These are phyloP conservation scores for Heliangelus exortis DNA, from an alignment of 2,797 vertebrate species.

Conservation along the genomic window DNA sequence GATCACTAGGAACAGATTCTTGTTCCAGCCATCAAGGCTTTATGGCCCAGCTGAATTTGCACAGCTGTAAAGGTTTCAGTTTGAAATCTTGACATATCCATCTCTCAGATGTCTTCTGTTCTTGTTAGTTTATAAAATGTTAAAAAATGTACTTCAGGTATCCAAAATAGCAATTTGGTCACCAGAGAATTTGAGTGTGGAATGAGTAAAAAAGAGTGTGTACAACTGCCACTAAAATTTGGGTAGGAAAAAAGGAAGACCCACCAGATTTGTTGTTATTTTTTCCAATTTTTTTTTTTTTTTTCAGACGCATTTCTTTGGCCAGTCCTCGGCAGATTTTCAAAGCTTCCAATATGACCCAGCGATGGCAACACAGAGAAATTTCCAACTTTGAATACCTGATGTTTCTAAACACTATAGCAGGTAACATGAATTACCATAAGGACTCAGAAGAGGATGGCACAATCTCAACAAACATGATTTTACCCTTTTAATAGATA, in stretches of 20 bases:
- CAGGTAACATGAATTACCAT: constrained; percentile 74
- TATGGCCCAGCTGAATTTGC: constrained; percentile 31
- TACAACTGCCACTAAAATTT: background rate
- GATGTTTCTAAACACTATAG: constrained; percentile 95
- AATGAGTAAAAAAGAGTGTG: background rate
- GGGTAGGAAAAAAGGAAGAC: background rate
- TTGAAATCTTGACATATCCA: constrained; percentile 24
- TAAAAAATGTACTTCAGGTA: constrained; percentile 36
- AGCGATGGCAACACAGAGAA: constrained; percentile 97
- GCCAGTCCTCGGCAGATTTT: constrained; percentile 95
- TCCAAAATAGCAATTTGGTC: background rate
- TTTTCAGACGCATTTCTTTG: constrained; percentile 90
- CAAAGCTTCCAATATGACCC: constrained; percentile 97
- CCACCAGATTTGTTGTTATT: background rate
- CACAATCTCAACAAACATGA: background rate
- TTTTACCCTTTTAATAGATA: background rate
- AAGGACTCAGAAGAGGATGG: background rate
- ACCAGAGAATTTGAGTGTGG: background rate
- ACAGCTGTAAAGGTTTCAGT: constrained; percentile 48
- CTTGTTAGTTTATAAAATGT: constrained; percentile 4
- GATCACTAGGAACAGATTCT: constrained; percentile 25
- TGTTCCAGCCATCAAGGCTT: constrained; percentile 12
- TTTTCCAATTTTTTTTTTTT: background rate
- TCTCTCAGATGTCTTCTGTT: constrained; percentile 43
- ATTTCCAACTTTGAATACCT: constrained; percentile 98